Conservation (phyloP, 2,797 vertebrate species). For the Paratrypauchen microcephalus region DNA sequence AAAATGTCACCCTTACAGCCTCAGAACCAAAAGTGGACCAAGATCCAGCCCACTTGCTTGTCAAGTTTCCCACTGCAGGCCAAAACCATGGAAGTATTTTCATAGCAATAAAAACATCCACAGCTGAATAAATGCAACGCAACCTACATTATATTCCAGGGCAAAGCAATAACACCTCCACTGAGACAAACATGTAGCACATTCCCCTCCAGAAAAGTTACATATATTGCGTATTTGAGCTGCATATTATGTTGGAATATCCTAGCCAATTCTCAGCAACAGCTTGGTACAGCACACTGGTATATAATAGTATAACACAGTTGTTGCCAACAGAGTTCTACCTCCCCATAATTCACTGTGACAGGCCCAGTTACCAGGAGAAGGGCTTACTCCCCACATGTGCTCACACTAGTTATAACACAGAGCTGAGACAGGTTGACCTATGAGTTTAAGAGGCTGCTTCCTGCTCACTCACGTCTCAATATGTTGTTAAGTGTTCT, state of each 20-base stretch:
- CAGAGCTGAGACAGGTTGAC: conserved; percentile 54
- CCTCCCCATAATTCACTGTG: conserved; percentile 23
- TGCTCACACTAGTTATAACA: conserved; percentile 45
- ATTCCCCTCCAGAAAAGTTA: neutral
- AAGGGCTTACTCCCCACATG: conserved; percentile 27
- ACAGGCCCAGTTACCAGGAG: conserved; percentile 20
- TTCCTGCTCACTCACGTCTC: conserved; percentile 53
- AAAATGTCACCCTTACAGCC: neutral
- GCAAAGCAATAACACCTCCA: neutral
- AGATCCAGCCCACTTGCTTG: neutral
- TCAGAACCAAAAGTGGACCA: neutral
- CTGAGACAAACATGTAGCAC: neutral
- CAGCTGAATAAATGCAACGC: neutral
- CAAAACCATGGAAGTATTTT: neutral
- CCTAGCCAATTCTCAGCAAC: neutral
- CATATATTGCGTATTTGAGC: neutral
- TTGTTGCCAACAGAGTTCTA: conserved; percentile 25
- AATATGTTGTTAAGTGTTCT: conserved; percentile 50
- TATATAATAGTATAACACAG: neutral
- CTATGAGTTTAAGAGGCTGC: conserved; percentile 54
- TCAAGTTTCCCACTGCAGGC: neutral
- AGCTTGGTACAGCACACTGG: neutral
- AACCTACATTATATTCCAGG: neutral
- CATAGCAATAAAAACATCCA: too few relatives aligned
- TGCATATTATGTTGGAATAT: conserved; percentile 12